Evolutionary conservation across 2,888 invertebrate species (phyloP).

Genomic region (Spilarctia lutea): DNA sequence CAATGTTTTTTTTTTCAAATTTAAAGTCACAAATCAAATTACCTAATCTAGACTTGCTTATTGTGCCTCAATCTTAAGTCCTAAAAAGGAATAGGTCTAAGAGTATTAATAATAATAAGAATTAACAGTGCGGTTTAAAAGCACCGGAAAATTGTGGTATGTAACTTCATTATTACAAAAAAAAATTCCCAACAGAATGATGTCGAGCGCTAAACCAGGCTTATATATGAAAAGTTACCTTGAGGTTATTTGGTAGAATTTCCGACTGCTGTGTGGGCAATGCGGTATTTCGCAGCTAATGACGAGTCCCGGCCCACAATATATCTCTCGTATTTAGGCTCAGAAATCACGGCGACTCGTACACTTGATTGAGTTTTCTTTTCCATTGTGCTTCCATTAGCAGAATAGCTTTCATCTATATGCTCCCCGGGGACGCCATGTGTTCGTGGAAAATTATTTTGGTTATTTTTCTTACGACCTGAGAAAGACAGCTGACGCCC

Average conservation of each 20-base stretch:
- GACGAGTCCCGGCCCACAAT: constrained; percentile 77
- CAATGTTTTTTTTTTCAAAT: no score
- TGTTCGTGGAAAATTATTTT: constrained; percentile 80
- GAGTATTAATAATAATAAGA: not conserved
- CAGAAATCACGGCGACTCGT: constrained; percentile 83
- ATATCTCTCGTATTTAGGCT: constrained; percentile 83
- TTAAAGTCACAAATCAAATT: no score
- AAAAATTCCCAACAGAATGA: constrained; percentile 59
- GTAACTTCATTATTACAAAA: constrained; percentile 52
- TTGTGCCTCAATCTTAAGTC: no score
- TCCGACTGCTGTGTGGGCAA: constrained; percentile 65
- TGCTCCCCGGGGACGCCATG: constrained; percentile 71
- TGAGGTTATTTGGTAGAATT: constrained; percentile 74
- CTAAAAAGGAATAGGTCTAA: not conserved
- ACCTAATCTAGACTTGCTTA: no score
- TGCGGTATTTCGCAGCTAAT: constrained; percentile 76
- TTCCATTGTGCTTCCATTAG: constrained; percentile 84
- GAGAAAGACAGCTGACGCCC: constrained; percentile 42
- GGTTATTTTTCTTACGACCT: constrained; percentile 71
- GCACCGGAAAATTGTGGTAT: constrained; percentile 19
- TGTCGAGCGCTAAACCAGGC: constrained; percentile 69
- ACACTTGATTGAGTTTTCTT: constrained; percentile 85
- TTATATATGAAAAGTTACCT: constrained; percentile 75
- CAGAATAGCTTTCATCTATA: constrained; percentile 81
- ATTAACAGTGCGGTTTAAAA: not conserved